phyloP scores from a whole-genome alignment of 2,797 vertebrate species.

The Micromesistius poutassou region DNA sequence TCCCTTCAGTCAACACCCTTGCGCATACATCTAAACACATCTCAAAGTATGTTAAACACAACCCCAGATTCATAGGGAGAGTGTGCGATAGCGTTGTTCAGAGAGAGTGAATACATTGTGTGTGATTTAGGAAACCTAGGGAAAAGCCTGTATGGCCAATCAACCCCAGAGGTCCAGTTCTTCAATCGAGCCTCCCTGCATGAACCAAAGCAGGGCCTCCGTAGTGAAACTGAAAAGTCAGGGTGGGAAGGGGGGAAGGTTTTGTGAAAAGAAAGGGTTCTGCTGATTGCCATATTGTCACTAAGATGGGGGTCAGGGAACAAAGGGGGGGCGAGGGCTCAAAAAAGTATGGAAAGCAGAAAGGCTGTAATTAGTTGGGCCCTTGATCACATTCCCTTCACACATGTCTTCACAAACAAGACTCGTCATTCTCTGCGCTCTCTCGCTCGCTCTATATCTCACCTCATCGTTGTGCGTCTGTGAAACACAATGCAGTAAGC shows the following conservation, averaged over 20 bases:
- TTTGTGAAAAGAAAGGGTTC: conserved; percentile 25
- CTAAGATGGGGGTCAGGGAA: conserved; percentile 31
- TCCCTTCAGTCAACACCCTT: background rate
- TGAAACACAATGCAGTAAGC: background rate
- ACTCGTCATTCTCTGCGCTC: background rate
- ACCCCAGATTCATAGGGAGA: background rate
- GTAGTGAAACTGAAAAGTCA: conserved; percentile 16
- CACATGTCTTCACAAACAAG: background rate
- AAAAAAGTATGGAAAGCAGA: background rate
- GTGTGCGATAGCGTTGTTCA: background rate
- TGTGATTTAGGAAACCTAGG: background rate
- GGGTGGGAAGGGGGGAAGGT: background rate
- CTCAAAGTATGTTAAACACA: background rate
- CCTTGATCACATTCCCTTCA: background rate
- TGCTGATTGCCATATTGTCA: conserved; percentile 61
- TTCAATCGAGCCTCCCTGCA: conserved; percentile 11
- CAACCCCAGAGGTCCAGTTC: conserved; percentile 29
- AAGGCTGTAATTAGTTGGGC: background rate
- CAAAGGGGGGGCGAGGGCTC: background rate
- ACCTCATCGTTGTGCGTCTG: background rate
- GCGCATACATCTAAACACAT: background rate
- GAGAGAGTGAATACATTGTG: background rate
- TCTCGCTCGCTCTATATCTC: background rate
- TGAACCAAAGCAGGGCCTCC: conserved; percentile 14
- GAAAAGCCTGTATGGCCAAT: conserved; percentile 25